Evolutionary conservation across 92 coral and sea anemone species (phyloP), one percentile per base, ranked within the genome.

Genomic region (Phenganax marumi): DNA sequence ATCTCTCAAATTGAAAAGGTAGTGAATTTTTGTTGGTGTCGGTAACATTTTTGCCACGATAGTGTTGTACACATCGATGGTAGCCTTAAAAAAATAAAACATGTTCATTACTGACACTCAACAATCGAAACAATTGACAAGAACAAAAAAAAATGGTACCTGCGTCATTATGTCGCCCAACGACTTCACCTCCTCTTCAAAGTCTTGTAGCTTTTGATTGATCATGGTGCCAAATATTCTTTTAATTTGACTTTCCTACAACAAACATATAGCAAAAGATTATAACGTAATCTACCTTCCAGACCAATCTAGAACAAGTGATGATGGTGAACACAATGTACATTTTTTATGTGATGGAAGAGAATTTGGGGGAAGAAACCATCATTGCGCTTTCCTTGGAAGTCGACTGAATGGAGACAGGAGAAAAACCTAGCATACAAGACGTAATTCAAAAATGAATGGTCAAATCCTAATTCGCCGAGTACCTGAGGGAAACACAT

Each of bases 191-290:
- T 95, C 98, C 81, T 95, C 98, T 80, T 95, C 98, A 85, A 95
- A 95, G 88, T 95, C 98, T 73, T 90, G 97, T 72, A 95, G 87
- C 75, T 95, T 95, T 85, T 95, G 98, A 80, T 95, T 95, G 77
- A 95, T 95, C 98, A 95, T 95, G 58, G 98, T 95, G 7, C 98
- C 98, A 80, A 95, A 95, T 73, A 95, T 95, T 17, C 98, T 93
- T 88, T 92, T 95, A 85, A 95, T 95, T 75, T 95, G 98, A 74
- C 98, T 95, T 86, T 95, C 98, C 92, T 92, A 58, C 7, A 47
- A 85, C 12, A 9, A 18, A 58, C 49, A 89, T 9, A 61, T 17
- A 50, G 0, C 10, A 13, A 69, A 75, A 12, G 10, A 62, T 23
- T 33, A 33, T 33, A 33, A 33, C 4, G 43, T 33, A 33, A 33